Conservation (phyloP, 2,888 invertebrate species). For the Tachina lurida region DNA sequence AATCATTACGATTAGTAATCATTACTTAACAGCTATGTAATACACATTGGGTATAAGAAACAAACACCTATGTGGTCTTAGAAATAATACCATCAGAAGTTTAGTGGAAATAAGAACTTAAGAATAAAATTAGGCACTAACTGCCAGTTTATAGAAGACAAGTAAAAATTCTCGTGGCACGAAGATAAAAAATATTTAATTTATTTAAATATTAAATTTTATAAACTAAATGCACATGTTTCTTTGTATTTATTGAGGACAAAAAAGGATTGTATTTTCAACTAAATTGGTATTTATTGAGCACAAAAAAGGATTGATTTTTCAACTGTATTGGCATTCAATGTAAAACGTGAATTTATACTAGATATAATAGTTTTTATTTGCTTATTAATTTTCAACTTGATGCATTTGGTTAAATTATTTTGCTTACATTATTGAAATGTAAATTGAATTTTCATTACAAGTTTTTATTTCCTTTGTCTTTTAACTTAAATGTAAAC, state of each 20-base stretch:
- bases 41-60: too few relatives aligned
- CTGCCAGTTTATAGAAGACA: too few relatives aligned
- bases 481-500: constrained; percentile 67
- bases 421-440: constrained; percentile 64
- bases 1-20: too few relatives aligned
- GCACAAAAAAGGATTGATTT: background rate
- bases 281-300: constrained; percentile 13
- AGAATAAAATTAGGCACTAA: too few relatives aligned
- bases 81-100: too few relatives aligned
- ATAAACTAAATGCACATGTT: background rate
- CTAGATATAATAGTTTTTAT: constrained; percentile 62
- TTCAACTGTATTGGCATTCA: background rate
- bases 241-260: constrained; percentile 14
- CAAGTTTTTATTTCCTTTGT: constrained; percentile 53
- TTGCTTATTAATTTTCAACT: constrained; percentile 66
- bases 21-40: too few relatives aligned
- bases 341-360: constrained; percentile 21
- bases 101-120: too few relatives aligned
- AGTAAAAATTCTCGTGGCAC: background rate
- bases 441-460: constrained; percentile 62
- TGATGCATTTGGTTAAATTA: constrained; percentile 56
- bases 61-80: too few relatives aligned
- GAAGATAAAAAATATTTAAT: background rate
- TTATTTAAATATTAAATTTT: background rate
- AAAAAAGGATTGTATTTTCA: background rate